Evolutionary conservation across 1,140 invertebrate species (phyloP).

Genomic region (Zaprionus gabonicus): DNA sequence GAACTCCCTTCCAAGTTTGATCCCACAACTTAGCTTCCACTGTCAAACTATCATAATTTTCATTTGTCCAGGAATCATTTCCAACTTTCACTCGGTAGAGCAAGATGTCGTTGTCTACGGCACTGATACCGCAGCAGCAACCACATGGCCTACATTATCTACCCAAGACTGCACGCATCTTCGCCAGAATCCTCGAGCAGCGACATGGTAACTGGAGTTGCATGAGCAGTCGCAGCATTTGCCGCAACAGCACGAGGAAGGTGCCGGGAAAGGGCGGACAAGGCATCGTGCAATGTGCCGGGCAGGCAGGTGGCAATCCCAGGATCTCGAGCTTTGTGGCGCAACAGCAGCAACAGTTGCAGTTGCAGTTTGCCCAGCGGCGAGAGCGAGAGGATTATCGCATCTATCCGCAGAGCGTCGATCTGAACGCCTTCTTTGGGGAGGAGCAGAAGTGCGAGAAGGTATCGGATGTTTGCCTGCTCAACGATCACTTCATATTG

Average conservation of each 20-base stretch:
- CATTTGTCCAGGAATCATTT: constrained; percentile 12
- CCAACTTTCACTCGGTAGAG: not conserved
- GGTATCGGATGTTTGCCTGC: constrained; percentile 75
- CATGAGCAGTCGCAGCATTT: constrained; percentile 30
- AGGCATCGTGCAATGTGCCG: constrained; percentile 16
- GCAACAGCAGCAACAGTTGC: constrained; percentile 13
- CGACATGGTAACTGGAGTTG: constrained; percentile 31
- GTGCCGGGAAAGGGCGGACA: constrained; percentile 8
- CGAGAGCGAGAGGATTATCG: constrained; percentile 58
- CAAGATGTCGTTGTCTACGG: constrained; percentile 44
- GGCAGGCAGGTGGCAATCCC: constrained; percentile 2
- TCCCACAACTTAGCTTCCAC: not conserved
- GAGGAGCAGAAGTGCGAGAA: constrained; percentile 61
- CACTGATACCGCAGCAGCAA: constrained; percentile 41
- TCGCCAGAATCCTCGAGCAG: constrained; percentile 34
- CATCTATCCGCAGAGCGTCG: constrained; percentile 72
- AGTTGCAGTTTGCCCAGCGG: not conserved
- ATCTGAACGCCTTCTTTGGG: constrained; percentile 70
- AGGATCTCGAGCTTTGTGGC: constrained; percentile 20
- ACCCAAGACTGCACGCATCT: constrained; percentile 19
- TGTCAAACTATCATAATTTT: not conserved
- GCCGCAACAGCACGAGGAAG: not conserved
- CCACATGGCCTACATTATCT: constrained; percentile 20
- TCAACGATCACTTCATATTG: constrained; percentile 80
- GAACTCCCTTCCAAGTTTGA: not conserved